Conservation (phyloP, 2,888 invertebrate genomes). For the Tridacna crocea region DNA sequence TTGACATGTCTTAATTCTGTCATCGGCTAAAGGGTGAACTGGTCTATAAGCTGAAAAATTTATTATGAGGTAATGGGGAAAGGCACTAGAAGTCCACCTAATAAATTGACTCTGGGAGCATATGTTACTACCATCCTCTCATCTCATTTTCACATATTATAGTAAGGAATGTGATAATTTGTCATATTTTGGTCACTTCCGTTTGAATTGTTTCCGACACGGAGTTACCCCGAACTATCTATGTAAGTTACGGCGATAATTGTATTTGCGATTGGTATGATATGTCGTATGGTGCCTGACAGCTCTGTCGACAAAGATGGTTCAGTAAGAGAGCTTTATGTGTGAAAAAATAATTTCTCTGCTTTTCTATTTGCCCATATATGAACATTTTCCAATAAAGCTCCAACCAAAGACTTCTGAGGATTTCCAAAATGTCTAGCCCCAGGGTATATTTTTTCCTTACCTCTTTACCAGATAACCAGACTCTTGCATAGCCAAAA, state of each 20-base stretch:
- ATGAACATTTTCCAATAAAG: too few species aligned
- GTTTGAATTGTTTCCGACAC: conserved; percentile 27
- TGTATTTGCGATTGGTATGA: conserved; percentile 26
- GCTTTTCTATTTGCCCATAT: not conserved
- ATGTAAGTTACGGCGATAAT: conserved; percentile 25
- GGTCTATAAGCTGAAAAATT: too few species aligned
- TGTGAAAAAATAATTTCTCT: conserved; percentile 10
- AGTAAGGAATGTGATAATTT: conserved; percentile 45
- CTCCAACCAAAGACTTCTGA: too few species aligned
- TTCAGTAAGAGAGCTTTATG: not conserved
- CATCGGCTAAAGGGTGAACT: too few species aligned
- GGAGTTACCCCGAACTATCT: conserved; percentile 17
- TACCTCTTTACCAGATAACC: too few species aligned
- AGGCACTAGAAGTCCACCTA: conserved; percentile 27
- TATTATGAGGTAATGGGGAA: not conserved
- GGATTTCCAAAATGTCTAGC: too few species aligned
- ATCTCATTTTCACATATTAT: conserved; percentile 43
- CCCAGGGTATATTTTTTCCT: too few species aligned
- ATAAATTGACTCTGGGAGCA: conserved; percentile 40
- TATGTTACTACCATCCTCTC: conserved; percentile 40
- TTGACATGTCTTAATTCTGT: too few species aligned
- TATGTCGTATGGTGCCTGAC: conserved; percentile 27
- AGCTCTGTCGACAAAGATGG: conserved; percentile 2
- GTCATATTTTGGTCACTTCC: conserved; percentile 49
- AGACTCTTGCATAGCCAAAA: too few species aligned